These are phyloP conservation scores for Acanthoscelides obtectus DNA, from an alignment of 2,888 invertebrate species.

Conservation along the genomic window DNA sequence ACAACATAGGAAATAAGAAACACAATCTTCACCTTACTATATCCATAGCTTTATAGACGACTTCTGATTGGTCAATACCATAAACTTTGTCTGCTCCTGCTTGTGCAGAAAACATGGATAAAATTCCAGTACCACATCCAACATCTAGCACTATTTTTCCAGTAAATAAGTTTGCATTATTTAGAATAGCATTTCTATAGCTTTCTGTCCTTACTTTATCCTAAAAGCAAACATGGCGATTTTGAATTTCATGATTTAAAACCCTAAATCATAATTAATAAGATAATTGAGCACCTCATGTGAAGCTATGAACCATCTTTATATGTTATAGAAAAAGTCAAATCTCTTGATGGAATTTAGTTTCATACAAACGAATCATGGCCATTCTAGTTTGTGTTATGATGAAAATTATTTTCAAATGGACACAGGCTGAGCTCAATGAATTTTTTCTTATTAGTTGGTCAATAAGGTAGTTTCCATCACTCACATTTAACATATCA, in stretches of 20 bases:
- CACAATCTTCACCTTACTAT: constrained; percentile 66
- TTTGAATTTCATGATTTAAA: not conserved
- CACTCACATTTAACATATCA: constrained; percentile 80
- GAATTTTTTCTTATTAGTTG: too few species aligned
- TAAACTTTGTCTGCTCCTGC: constrained; percentile 88
- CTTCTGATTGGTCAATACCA: constrained; percentile 94
- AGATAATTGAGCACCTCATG: not conserved
- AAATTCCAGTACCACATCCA: constrained; percentile 95
- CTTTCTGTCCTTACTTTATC: constrained; percentile 82
- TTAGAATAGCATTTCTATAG: constrained; percentile 78
- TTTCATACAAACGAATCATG: too few species aligned
- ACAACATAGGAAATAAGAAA: not conserved
- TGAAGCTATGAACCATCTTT: too few species aligned
- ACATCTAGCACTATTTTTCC: constrained; percentile 87
- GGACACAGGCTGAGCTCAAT: too few species aligned
- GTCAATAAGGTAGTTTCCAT: too few species aligned
- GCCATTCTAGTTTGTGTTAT: too few species aligned
- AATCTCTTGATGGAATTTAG: too few species aligned
- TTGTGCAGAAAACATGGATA: constrained; percentile 96
- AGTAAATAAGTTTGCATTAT: constrained; percentile 64
- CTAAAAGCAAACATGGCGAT: constrained; percentile 39
- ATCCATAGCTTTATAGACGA: constrained; percentile 92
- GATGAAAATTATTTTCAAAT: too few species aligned
- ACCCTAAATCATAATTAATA: not conserved
- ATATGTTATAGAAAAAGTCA: too few species aligned